A percentile compares a stretch with the other conserved stretches of the same genome.
Evolutionary conservation across 2,888 invertebrate genomes (phyloP).

Genomic region (Eilema depressum): DNA sequence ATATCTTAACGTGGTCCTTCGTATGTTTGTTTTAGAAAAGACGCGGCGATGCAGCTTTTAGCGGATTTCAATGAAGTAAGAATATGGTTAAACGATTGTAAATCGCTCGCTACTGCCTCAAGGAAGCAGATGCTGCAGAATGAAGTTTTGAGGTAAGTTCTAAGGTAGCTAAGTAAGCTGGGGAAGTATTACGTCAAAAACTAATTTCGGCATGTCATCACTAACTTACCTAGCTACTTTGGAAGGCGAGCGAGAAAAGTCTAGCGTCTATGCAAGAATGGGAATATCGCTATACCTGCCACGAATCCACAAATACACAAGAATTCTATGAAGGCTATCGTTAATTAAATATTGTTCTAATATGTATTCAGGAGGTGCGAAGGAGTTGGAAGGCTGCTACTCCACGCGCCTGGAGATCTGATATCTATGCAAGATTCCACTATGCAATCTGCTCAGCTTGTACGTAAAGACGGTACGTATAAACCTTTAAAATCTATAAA

Average conservation of each 20-base stretch:
- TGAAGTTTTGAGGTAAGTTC: slow-evolving; percentile 85
- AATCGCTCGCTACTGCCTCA: slow-evolving; percentile 83
- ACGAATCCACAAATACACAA: too few species aligned
- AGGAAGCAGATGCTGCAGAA: slow-evolving; percentile 87
- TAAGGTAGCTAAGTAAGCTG: neutral
- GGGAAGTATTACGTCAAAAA: neutral
- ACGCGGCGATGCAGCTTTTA: slow-evolving; percentile 92
- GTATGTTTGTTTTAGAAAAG: slow-evolving; percentile 73
- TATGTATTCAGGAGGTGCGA: slow-evolving; percentile 89
- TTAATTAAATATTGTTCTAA: neutral
- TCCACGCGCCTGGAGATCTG: slow-evolving; percentile 94
- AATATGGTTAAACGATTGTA: slow-evolving; percentile 91
- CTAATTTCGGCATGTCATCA: too few species aligned
- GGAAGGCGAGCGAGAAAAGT: too few species aligned
- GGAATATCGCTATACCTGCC: too few species aligned
- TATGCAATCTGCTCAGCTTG: slow-evolving; percentile 74
- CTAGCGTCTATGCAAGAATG: too few species aligned
- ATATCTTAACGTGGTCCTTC: neutral
- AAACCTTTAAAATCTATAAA: neutral
- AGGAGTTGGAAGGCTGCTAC: slow-evolving; percentile 93
- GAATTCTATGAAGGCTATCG: too few species aligned
- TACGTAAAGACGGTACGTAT: slow-evolving; percentile 74
- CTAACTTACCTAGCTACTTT: too few species aligned
- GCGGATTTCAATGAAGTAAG: slow-evolving; percentile 94
- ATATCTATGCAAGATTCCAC: slow-evolving; percentile 90